A percentile compares a stretch with the other conserved stretches of the same genome.
Conservation (phyloP, 1,140 invertebrate species). For the Pararge aegeria region DNA sequence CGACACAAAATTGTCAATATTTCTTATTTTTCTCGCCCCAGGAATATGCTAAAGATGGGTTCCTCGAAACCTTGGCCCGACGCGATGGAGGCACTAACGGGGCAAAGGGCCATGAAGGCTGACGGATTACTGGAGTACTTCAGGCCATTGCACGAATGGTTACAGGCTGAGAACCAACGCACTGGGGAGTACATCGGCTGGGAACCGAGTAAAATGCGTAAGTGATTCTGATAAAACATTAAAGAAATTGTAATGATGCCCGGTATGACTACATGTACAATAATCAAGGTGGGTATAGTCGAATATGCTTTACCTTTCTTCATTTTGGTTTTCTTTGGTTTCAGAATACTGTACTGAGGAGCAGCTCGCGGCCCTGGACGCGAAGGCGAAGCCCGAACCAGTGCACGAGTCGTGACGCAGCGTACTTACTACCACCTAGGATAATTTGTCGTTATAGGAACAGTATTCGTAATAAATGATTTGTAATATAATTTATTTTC, state of each 20-base stretch:
- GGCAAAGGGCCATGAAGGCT: slow-evolving; percentile 86
- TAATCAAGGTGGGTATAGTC: too few species aligned
- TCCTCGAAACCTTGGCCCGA: slow-evolving; percentile 91
- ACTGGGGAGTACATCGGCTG: slow-evolving; percentile 89
- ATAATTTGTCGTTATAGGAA: slow-evolving; percentile 53
- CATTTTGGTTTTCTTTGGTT: background rate
- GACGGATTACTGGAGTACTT: slow-evolving; percentile 89
- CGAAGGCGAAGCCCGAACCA: slow-evolving; percentile 32
- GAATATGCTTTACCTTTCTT: background rate
- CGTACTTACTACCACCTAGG: slow-evolving; percentile 59
- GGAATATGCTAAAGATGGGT: slow-evolving; percentile 88
- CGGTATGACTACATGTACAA: too few species aligned
- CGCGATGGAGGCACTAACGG: slow-evolving; percentile 90
- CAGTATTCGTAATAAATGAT: slow-evolving; percentile 68
- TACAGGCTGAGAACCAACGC: slow-evolving; percentile 87
- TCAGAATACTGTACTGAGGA: slow-evolving; percentile 62
- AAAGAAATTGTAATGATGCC: too few species aligned
- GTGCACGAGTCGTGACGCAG: slow-evolving; percentile 50
- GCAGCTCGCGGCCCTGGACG: slow-evolving; percentile 47
- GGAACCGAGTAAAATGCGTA: slow-evolving; percentile 80
- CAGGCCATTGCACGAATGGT: slow-evolving; percentile 87
- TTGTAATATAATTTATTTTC: slow-evolving; percentile 50
- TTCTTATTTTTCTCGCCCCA: too few species aligned
- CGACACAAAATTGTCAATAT: too few species aligned
- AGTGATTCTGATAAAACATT: too few species aligned